phyloP scores from a whole-genome alignment of 2,113 vertebrate genomes.

The Enhydra lutris region DNA sequence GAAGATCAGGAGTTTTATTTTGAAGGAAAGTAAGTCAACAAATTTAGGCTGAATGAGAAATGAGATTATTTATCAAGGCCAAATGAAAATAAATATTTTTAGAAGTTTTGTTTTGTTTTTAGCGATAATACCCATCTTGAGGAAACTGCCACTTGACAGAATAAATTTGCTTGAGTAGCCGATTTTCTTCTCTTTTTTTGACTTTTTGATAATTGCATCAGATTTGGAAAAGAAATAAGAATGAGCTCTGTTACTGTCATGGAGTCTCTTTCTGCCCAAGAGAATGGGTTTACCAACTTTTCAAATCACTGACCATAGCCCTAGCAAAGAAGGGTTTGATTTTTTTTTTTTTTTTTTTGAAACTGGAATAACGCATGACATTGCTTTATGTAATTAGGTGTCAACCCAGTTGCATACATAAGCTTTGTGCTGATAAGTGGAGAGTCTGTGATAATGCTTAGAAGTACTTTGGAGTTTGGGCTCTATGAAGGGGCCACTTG shows the following conservation, averaged over 20 bases:
- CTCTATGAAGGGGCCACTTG: neutral
- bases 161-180: slow-evolving; percentile 24
- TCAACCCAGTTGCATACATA: neutral
- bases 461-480: neutral
- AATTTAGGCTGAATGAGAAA: slow-evolving; percentile 38
- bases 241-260: neutral
- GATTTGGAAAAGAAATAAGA: slow-evolving; percentile 49
- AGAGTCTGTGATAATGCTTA: neutral
- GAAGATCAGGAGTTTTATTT: neutral
- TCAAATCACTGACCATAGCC: neutral
- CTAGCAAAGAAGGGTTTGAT: neutral
- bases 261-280: slow-evolving; percentile 37
- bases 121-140: neutral
- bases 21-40: slow-evolving; percentile 25
- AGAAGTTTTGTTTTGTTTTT: neutral
- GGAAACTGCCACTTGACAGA: neutral
- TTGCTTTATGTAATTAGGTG: neutral
- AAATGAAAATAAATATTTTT: slow-evolving; percentile 27
- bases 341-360: neutral
- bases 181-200: neutral
- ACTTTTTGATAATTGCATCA: slow-evolving; percentile 6
- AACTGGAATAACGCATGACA: slow-evolving; percentile 8
- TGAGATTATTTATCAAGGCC: slow-evolving; percentile 4
- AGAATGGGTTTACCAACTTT: slow-evolving; percentile 6
- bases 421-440: neutral